Base-by-base conservation (phyloP, 2,113 vertebrate genomes). In the Hippocampus mohnikei region DNA sequence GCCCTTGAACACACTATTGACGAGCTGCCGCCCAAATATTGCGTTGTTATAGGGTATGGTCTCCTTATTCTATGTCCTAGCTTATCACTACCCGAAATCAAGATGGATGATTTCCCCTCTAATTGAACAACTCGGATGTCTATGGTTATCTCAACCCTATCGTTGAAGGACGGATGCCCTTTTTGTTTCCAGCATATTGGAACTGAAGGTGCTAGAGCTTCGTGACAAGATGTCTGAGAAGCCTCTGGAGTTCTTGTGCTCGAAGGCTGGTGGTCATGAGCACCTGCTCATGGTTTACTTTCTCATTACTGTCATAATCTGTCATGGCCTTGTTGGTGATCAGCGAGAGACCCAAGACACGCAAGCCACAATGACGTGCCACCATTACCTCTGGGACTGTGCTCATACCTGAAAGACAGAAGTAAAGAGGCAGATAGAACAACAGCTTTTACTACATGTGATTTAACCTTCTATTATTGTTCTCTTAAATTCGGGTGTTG, bases 371-470 rank as follows among this genome's bases (percentile, higher is more conserved):
- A 81, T 94, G 93, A 33, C 90, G 90, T 8, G 93, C 93, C 74
- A 91, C 84, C 69, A 92, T 77, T 75, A 94, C 93, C 81, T 94
- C 93, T 0, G 92, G 93, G 20, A 92, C 91, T 0, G 92, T 94
- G 68, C 93, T 94, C 93, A 94, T 94, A 18, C 93, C 93, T 94
- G n/a, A 2, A n/a, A 40, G 48, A 53, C 20, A 27, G 20, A 53
- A 16, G 42, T 27, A 53, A 67, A 15, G 21, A 21, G 18, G 55
- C 46, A 0, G 55, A n/a, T 16, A 4, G 16, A 60, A 60, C 33
- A 2, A 33, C 21, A 66, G 33, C 25, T 58, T 20, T 66, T 27
- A 27, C n/a, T 23, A 48, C 16, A 29, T 50, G 12, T 46, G 44
- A 63, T 63, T 12, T 11, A 62, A 5, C 23, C 21, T 46, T 66